Evolutionary conservation across 2,888 invertebrate genomes (phyloP), one percentile per base, ranked within the genome.

Genomic region (Lingula anatina): DNA sequence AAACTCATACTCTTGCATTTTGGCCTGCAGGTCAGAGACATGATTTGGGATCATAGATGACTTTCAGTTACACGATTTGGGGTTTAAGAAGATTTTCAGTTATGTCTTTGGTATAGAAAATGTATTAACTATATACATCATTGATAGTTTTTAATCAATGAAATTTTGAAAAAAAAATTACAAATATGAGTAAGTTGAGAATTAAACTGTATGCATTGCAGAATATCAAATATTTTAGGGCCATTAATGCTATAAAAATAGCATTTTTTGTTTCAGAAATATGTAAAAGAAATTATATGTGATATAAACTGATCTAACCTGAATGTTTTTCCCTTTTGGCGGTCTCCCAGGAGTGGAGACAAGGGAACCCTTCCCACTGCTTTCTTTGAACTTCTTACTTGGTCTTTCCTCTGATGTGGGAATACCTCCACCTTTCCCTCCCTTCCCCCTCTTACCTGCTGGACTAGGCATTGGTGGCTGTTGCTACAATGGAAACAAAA

Each of bases 351-450:
- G 66, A 2, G 62, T 57, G 4, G 55, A 41, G 7, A 50, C 9
- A 12, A 15, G 52, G 2, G 56, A 47, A 20, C 61, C 64, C 50
- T 73, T 71, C 0, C 71, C 66, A 39, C 55, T 52, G 12, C 59
- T 57, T 25, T 71, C 73, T 56, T 74, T 75, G 46, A 76, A 70
- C 56, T 73, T 75, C 54, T 84, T 85, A 25, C 78, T 77, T 47
- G 81, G 70, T 66, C 82, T 83, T 44, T 82, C 82, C 56, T 83
- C 83, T 50, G 78, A 78, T n/a, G n/a, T n/a, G n/a, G n/a, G n/a
- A n/a, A n/a, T n/a, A n/a, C n/a, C n/a, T n/a, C n/a, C n/a, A n/a
- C n/a, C n/a, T n/a, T n/a, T n/a, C n/a, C n/a, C n/a, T 50, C 79
- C 80, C 74, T 65, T 63, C 18, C 65, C 56, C 53, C 73, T 55